Evolutionary conservation across 2,113 vertebrate genomes (phyloP), one percentile per base, ranked within the genome.

Genomic region (Archocentrus centrarchus): DNA sequence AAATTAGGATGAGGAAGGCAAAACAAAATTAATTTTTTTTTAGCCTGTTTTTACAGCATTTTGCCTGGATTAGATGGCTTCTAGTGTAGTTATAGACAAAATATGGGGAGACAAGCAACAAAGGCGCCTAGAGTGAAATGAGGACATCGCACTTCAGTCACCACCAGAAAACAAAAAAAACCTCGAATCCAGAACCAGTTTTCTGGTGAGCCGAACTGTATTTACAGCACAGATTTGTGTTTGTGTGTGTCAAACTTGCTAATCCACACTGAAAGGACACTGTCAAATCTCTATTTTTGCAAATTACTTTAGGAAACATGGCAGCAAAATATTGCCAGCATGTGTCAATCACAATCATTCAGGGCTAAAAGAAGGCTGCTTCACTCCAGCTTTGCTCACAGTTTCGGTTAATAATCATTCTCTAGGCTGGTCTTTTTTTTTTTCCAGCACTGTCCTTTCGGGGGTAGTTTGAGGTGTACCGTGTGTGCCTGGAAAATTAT

Each of bases 311-410:
- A 78, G 75, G 39, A 86, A 75, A 80, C 22, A 76, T 18, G 68
- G 35, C 27, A 47, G 30, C 78, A 63, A 3, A 50, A n/a, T 1
- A 24, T 59, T 79, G 57, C 32, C 77, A 80, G 47, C 11, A 68
- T 68, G 13, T 59, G 77, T 77, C 87, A 47, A 55, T 90, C 63
- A 66, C 32, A 77, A 55, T 64, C 14, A 50, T 13, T n/a, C 22
- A 68, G 18, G 53, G 37, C 24, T 53, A 2, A 79, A 18, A 77
- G 76, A 81, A 27, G 24, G 55, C n/a, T 75, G 22, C 37, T 11
- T 86, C 50, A 1, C 68, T 24, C 73, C 5, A 75, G 59, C 20
- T 73, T 18, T 2, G 57, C 18, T 61, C n/a, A 66, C 5, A 27
- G 58, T 41, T 79, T 13, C 2, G 22, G 24, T 27, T 60, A 59